These are phyloP conservation scores for Lithophane leautieri DNA, from an alignment of 2,888 invertebrate genomes.

Conservation along the genomic window DNA sequence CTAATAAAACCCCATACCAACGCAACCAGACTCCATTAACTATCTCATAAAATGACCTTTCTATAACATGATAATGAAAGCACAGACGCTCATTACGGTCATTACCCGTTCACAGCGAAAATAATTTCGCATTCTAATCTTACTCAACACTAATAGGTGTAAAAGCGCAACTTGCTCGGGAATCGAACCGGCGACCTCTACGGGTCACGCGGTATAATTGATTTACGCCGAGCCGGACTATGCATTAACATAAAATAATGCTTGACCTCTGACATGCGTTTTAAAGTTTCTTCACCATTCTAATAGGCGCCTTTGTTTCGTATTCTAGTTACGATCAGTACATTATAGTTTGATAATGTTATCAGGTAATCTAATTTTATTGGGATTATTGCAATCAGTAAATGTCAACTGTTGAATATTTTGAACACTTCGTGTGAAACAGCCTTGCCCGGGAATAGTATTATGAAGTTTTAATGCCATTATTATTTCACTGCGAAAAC, in stretches of 20 bases:
- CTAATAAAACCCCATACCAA: neutral
- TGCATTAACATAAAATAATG: slow-evolving; percentile 90
- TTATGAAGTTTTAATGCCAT: too few relatives aligned
- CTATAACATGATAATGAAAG: slow-evolving; percentile 48
- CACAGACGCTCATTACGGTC: slow-evolving; percentile 51
- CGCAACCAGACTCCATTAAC: slow-evolving; percentile 13
- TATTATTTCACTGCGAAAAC: too few relatives aligned
- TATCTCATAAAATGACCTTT: slow-evolving; percentile 46
- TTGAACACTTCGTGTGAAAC: too few relatives aligned
- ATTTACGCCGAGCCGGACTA: slow-evolving; percentile 86
- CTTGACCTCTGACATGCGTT: slow-evolving; percentile 87
- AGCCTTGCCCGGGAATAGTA: too few relatives aligned
- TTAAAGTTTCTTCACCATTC: slow-evolving; percentile 84
- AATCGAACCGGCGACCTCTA: slow-evolving; percentile 82
- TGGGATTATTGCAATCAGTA: neutral
- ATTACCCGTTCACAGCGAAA: slow-evolving; percentile 59
- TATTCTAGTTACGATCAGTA: slow-evolving; percentile 35
- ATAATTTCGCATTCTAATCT: slow-evolving; percentile 69
- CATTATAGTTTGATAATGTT: slow-evolving; percentile 19
- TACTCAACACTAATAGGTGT: slow-evolving; percentile 82
- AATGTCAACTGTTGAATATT: too few relatives aligned
- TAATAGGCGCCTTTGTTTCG: slow-evolving; percentile 71
- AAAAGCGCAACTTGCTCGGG: slow-evolving; percentile 76
- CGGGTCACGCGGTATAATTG: slow-evolving; percentile 88
- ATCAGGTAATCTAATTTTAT: slow-evolving; percentile 19